Conservation (phyloP, 2,113 vertebrate genomes). For the Cebus imitator region DNA sequence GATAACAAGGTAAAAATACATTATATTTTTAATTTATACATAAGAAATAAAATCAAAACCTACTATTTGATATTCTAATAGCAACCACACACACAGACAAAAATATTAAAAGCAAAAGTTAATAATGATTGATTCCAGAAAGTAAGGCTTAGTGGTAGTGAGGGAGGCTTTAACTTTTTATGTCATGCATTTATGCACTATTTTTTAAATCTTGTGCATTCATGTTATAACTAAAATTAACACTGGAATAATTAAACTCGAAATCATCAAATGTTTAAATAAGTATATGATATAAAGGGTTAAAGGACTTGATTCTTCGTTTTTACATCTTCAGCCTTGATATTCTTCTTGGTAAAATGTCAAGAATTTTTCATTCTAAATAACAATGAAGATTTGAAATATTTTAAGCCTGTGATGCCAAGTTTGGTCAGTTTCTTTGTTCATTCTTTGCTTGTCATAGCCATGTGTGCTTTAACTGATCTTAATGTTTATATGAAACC, state of each 20-base stretch:
- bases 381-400: neutral
- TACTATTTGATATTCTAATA: neutral
- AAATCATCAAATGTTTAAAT: neutral
- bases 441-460: neutral
- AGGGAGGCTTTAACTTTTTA: neutral
- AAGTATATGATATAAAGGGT: neutral
- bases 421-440: neutral
- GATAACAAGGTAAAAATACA: neutral
- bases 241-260: neutral
- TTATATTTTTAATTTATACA: conserved; percentile 9
- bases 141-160: neutral
- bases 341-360: neutral
- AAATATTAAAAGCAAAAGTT: neutral
- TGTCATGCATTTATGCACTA: neutral
- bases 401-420: neutral
- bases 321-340: neutral
- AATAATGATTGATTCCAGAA: neutral
- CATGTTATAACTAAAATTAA: neutral
- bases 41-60: neutral
- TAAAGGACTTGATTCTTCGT: conserved; percentile 41
- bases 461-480: neutral
- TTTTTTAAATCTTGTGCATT: neutral
- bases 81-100: neutral
- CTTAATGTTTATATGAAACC: neutral
- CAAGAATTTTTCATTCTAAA: neutral